Evolutionary conservation across 2,888 invertebrate species (phyloP).

Genomic region (Crioceris asparagi): DNA sequence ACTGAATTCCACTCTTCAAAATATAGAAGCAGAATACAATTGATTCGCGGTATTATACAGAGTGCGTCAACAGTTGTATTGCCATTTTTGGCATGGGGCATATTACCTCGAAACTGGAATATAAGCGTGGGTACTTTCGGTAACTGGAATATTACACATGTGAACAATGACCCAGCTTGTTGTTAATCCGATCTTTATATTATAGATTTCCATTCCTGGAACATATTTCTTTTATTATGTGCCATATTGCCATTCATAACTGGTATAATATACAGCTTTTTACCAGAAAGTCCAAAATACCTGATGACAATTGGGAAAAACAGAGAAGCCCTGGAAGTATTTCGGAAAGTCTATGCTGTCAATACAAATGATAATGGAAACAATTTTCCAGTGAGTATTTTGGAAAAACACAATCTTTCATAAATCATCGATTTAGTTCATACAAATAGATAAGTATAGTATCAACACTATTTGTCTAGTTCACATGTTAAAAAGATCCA

Average conservation of each 20-base stretch:
- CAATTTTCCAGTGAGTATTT: slow-evolving; percentile 51
- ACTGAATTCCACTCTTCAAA: slow-evolving; percentile 60
- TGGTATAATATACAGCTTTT: slow-evolving; percentile 46
- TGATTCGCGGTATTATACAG: slow-evolving; percentile 53
- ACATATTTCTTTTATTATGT: slow-evolving; percentile 48
- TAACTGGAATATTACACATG: too few relatives aligned
- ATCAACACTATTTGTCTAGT: too few relatives aligned
- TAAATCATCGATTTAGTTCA: too few relatives aligned
- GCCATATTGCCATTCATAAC: slow-evolving; percentile 56
- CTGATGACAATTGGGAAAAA: slow-evolving; percentile 58
- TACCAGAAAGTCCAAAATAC: slow-evolving; percentile 74
- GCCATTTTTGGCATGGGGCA: slow-evolving; percentile 58
- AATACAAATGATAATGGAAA: slow-evolving; percentile 53
- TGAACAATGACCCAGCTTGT: too few relatives aligned
- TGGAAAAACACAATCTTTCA: too few relatives aligned
- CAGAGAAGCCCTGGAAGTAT: slow-evolving; percentile 53
- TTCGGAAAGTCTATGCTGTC: slow-evolving; percentile 50
- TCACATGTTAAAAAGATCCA: too few relatives aligned
- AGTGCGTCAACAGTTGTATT: slow-evolving; percentile 50
- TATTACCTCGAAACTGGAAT: slow-evolving; percentile 52
- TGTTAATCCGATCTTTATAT: too few relatives aligned
- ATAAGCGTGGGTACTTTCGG: slow-evolving; percentile 23
- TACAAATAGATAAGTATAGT: too few relatives aligned
- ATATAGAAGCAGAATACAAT: slow-evolving; percentile 51
- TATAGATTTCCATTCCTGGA: slow-evolving; percentile 50